Evolutionary conservation across 1,140 invertebrate species (phyloP).

Genomic region (Drosophila sp.): DNA sequence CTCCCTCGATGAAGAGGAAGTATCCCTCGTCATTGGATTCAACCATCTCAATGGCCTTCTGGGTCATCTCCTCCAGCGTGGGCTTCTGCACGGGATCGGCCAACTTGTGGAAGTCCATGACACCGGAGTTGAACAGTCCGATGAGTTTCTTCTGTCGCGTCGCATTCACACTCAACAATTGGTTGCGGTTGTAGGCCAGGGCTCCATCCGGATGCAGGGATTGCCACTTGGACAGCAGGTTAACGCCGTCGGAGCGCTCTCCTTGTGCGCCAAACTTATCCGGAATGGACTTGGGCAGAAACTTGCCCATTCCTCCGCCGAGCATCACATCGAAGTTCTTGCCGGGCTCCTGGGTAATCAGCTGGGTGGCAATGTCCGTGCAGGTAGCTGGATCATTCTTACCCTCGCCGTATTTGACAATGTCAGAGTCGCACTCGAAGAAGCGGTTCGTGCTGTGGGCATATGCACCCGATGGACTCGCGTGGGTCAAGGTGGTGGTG

Average conservation of each 20-base stretch:
- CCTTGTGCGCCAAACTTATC: constrained; percentile 86
- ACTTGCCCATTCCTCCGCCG: constrained; percentile 88
- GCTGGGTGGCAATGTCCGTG: constrained; percentile 87
- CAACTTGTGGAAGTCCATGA: constrained; percentile 86
- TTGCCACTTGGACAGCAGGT: constrained; percentile 86
- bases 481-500: constrained; percentile 81
- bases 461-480: constrained; percentile 79
- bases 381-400: constrained; percentile 82
- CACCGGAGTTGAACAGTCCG: constrained; percentile 85
- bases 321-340: constrained; percentile 87
- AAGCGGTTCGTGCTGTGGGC: constrained; percentile 89
- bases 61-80: constrained; percentile 91
- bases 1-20: constrained; percentile 88
- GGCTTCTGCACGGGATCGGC: constrained; percentile 87
- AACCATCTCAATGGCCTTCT: constrained; percentile 90
- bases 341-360: constrained; percentile 87
- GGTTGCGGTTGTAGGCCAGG: constrained; percentile 88
- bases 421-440: constrained; percentile 91
- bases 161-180: constrained; percentile 78
- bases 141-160: constrained; percentile 78
- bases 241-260: constrained; percentile 85
- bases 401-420: constrained; percentile 76
- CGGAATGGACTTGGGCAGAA: constrained; percentile 85
- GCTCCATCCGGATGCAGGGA: constrained; percentile 68
- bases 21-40: constrained; percentile 88